A percentile compares a stretch with the other conserved stretches of the same genome.
phyloP scores from a whole-genome alignment of 2,888 invertebrate species.

The Parnassius apollo region DNA sequence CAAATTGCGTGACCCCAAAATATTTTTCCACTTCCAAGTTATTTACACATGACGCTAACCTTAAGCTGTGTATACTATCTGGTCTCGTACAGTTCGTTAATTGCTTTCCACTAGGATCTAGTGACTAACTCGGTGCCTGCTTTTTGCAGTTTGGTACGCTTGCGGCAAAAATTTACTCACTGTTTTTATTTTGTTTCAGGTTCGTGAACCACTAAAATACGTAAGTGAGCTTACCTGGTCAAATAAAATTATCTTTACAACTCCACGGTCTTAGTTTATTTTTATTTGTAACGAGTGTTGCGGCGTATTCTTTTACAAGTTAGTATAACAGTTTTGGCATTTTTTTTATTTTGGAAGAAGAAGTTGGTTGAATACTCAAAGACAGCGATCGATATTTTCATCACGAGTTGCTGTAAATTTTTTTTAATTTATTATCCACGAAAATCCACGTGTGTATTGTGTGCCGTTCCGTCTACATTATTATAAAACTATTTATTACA shows the following conservation, averaged over 20 bases:
- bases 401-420: too few species aligned
- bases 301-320: not conserved
- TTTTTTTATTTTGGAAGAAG: not conserved
- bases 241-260: conserved; percentile 28
- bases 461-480: too few species aligned
- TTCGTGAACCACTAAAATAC: conserved; percentile 31
- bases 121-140: conserved; percentile 26
- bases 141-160: conserved; percentile 29
- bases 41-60: conserved; percentile 14
- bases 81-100: conserved; percentile 25
- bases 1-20: conserved; percentile 7
- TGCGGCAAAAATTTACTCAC: conserved; percentile 25
- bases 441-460: too few species aligned
- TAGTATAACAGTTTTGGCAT: too few species aligned
- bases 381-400: too few species aligned
- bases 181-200: conserved; percentile 28
- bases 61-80: conserved; percentile 12
- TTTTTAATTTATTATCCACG: too few species aligned
- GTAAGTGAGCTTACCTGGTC: conserved; percentile 28
- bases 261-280: conserved; percentile 5
- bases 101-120: conserved; percentile 28
- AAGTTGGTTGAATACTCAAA: not conserved
- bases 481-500: too few species aligned
- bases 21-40: conserved; percentile 16
- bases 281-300: conserved; percentile 17